These are phyloP conservation scores for Bradynema listronoti DNA, from an alignment of 1,140 invertebrate species.

Conservation along the genomic window DNA sequence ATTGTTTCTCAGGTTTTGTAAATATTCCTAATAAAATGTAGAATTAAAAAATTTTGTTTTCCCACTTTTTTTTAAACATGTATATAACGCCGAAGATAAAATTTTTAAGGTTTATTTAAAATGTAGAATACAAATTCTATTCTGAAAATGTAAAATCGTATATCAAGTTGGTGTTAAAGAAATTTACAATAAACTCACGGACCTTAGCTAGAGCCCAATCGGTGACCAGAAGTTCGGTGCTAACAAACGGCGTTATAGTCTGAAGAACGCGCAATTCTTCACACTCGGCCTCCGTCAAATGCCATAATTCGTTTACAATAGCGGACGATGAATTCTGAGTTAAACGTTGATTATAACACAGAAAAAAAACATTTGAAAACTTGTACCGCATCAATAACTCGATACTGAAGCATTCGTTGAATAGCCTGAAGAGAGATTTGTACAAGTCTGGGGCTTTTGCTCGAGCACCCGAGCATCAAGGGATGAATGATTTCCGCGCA, in stretches of 20 bases:
- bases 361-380: slow-evolving; percentile 17
- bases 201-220: slow-evolving; percentile 84
- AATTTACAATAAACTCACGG: slow-evolving; percentile 50
- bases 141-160: no score
- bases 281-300: slow-evolving; percentile 79
- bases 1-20: no score
- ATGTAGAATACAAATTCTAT: no score
- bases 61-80: no score
- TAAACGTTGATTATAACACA: background rate
- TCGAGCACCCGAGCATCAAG: slow-evolving; percentile 93
- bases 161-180: no score
- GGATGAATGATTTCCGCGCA: slow-evolving; percentile 79
- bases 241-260: slow-evolving; percentile 84
- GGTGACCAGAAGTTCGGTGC: slow-evolving; percentile 83
- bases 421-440: slow-evolving; percentile 84
- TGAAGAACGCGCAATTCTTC: slow-evolving; percentile 94
- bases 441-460: slow-evolving; percentile 90
- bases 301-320: slow-evolving; percentile 85
- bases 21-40: no score
- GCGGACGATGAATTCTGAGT: slow-evolving; percentile 70
- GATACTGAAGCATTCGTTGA: slow-evolving; percentile 64
- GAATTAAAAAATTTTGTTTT: no score
- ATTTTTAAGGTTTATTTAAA: no score
- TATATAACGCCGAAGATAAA: no score
- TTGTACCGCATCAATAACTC: slow-evolving; percentile 62